Evolutionary conservation across 2,797 vertebrate genomes (phyloP), one percentile per base, ranked within the genome.

Genomic region (Anabacerthia variegaticeps): DNA sequence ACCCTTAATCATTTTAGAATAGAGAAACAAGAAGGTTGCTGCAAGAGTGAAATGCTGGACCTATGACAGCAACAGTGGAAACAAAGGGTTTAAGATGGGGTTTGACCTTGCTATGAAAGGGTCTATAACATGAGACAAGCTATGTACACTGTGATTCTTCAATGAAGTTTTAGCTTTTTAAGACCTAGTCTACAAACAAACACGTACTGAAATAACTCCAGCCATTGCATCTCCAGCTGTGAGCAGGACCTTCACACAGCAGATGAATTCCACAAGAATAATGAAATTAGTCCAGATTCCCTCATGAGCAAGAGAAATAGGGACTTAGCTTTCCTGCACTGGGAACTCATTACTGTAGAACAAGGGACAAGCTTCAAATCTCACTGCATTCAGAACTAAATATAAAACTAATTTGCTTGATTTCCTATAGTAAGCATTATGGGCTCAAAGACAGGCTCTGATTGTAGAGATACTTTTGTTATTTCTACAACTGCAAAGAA

Each of bases 241-340:
- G 78, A 95, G 56, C 46, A 92, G 46, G 88, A 92, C 61, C 78
- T 81, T 93, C 61, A 67, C 24, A 28, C 13, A 93, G 82, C 65
- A 88, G 72, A 73, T 66, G 43, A 88, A 89, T 91, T 93, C 89
- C 82, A 69, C 26, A 62, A 83, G 76, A 88, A 86, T 79, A 93
- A 91, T 80, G 36, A 85, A 91, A 80, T 28, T 8, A 88, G 28
- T 66, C 39, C 66, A 89, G 65, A 58, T 72, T 85, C 82, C 81
- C 75, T 75, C 51, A 26, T 2, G 2, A 93, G 52, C 59, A 67
- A 86, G 66, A 81, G 59, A 88, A 73, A 85, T 78, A 75, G 39
- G 21, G 59, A 72, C 44, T 95, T 88, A 74, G 48, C 65, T 79
- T 77, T 85, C 39, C 75, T 83, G 72, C 43, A 72, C 62, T 83